phyloP scores from a whole-genome alignment of 2,113 vertebrate genomes.

The Plecotus auritus region DNA sequence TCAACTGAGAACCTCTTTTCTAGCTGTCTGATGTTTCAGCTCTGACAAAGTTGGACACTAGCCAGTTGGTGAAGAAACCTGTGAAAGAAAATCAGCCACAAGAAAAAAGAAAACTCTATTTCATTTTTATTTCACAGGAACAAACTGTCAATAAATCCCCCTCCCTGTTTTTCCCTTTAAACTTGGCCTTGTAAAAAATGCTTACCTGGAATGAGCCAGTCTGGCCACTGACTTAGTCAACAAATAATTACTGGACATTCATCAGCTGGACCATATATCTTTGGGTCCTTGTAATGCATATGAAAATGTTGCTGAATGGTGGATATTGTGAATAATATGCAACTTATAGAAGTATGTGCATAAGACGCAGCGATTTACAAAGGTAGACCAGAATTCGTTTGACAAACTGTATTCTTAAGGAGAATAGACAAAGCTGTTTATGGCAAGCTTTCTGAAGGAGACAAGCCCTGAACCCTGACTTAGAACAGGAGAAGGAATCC shows the following conservation, averaged over 20 bases:
- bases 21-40: slow-evolving; percentile 78
- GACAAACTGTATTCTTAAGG: background rate
- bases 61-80: slow-evolving; percentile 76
- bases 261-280: background rate
- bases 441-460: background rate
- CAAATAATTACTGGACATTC: slow-evolving; percentile 31
- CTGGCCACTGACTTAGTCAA: background rate
- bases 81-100: slow-evolving; percentile 71
- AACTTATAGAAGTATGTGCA: background rate
- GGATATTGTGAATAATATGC: background rate
- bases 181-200: slow-evolving; percentile 45
- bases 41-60: slow-evolving; percentile 76
- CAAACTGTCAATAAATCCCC: slow-evolving; percentile 65
- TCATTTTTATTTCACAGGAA: slow-evolving; percentile 74
- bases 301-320: background rate
- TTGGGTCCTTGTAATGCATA: background rate
- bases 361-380: background rate
- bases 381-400: background rate
- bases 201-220: background rate
- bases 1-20: slow-evolving; percentile 81
- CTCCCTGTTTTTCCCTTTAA: background rate
- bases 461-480: slow-evolving; percentile 44
- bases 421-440: background rate
- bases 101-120: slow-evolving; percentile 74
- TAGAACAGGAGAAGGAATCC: slow-evolving; percentile 35